phyloP scores from a whole-genome alignment of 2,113 vertebrate genomes.

The Sporophila hypoxantha region DNA sequence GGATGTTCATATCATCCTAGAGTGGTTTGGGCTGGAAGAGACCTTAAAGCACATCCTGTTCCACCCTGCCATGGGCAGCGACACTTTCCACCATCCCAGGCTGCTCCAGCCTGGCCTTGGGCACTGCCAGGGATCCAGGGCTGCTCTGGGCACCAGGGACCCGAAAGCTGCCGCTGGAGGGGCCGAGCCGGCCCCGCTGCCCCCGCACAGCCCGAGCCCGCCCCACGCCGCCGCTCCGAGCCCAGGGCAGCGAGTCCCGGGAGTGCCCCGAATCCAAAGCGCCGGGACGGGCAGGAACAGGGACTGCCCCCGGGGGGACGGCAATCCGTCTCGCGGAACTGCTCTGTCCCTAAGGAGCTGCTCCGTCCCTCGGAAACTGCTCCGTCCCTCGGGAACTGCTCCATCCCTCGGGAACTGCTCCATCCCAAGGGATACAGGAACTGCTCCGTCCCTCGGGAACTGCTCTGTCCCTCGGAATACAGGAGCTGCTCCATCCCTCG shows the following conservation, averaged over 20 bases:
- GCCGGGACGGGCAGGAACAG: fast-evolving
- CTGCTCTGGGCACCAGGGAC: neutral
- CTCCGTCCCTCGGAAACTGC: neutral
- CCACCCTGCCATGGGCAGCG: neutral
- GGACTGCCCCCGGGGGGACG: neutral
- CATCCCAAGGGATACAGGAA: neutral
- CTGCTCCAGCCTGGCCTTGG: neutral
- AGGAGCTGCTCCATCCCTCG: neutral
- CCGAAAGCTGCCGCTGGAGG: neutral
- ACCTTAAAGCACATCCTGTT: fast-evolving
- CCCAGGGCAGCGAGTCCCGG: neutral
- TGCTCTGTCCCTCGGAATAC: neutral
- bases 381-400: neutral
- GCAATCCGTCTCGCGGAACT: no score
- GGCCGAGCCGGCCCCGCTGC: neutral
- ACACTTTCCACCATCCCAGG: neutral
- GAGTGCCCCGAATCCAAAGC: neutral
- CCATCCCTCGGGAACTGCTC: neutral
- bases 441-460: neutral
- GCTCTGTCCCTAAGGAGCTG: no score
- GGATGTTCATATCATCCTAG: neutral
- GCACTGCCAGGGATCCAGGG: neutral
- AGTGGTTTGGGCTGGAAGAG: neutral
- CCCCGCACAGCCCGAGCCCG: neutral
- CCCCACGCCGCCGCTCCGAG: neutral